Evolutionary conservation across 2,888 invertebrate species (phyloP).

Genomic region (Hydriomena furcata): DNA sequence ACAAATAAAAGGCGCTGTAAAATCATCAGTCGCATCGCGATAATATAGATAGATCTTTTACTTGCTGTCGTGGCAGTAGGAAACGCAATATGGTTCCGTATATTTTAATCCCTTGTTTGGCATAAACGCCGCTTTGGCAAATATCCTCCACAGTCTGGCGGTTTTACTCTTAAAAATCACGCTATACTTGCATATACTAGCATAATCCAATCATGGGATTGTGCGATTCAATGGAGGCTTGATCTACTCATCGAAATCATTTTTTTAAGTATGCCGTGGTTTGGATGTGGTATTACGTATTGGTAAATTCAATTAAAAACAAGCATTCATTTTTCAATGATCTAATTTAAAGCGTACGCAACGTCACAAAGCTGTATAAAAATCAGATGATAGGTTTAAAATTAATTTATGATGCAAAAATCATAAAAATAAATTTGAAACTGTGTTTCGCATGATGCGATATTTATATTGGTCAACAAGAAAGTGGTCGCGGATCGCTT

Average conservation of each 20-base stretch:
- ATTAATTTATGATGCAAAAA: no score
- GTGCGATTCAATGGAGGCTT: constrained; percentile 53
- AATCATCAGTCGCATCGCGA: no score
- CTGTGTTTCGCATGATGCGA: constrained; percentile 45
- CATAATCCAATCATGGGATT: constrained; percentile 63
- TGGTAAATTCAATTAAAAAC: no score
- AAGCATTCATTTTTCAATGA: no score
- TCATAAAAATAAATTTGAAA: no score
- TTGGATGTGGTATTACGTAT: no score
- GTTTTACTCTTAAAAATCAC: constrained; percentile 55
- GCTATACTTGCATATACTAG: constrained; percentile 52
- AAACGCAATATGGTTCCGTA: constrained; percentile 33
- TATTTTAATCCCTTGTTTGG: constrained; percentile 49
- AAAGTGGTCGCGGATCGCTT: background rate
- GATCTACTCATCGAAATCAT: constrained; percentile 45
- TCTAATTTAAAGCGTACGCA: no score
- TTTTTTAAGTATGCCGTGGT: no score
- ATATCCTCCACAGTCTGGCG: constrained; percentile 50
- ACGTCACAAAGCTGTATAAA: no score
- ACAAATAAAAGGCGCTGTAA: no score
- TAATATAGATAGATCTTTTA: no score
- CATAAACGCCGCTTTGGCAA: constrained; percentile 56
- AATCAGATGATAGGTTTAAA: no score
- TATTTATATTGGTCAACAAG: background rate
- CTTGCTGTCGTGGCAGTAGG: background rate